phyloP scores from a whole-genome alignment of 2,888 invertebrate genomes.

The Drosophila kuntzei region DNA sequence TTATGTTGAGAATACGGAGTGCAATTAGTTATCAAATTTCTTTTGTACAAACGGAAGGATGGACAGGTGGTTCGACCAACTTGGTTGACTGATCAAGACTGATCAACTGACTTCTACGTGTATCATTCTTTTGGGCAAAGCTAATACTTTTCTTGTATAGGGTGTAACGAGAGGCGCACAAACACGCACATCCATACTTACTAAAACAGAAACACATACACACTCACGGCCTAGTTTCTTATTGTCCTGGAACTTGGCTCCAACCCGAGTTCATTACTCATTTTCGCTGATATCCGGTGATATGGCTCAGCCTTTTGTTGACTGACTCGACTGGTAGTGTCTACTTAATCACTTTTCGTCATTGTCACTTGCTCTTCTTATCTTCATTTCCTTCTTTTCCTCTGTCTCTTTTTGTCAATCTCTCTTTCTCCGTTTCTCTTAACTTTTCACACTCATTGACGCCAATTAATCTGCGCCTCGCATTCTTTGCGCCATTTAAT shows the following conservation, averaged over 20 bases:
- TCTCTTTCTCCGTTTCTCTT: constrained; percentile 30
- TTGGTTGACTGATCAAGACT: too few relatives aligned
- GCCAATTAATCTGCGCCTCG: constrained; percentile 80
- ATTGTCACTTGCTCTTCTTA: constrained; percentile 41
- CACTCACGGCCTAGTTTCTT: constrained; percentile 66
- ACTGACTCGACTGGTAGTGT: constrained; percentile 33
- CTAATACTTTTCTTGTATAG: neutral
- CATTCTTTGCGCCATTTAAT: constrained; percentile 80
- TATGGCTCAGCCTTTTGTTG: constrained; percentile 50
- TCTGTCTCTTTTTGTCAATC: constrained; percentile 9
- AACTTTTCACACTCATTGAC: constrained; percentile 66
- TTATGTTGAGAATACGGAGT: too few relatives aligned
- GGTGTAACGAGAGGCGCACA: constrained; percentile 32
- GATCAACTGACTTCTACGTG: too few relatives aligned
- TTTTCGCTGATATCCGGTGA: constrained; percentile 76
- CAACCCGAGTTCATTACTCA: constrained; percentile 76
- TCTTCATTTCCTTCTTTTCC: constrained; percentile 13
- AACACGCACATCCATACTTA: constrained; percentile 38
- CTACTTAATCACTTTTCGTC: constrained; percentile 70
- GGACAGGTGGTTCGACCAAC: too few relatives aligned
- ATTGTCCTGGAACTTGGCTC: constrained; percentile 54
- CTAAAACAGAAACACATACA: constrained; percentile 9
- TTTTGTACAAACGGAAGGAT: too few relatives aligned
- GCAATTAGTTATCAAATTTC: too few relatives aligned
- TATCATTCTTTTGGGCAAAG: too few relatives aligned